These are phyloP conservation scores for Amphimedon queenslandica DNA, from an alignment of 37 sponge, comb jelly and placozoan genomes.

Conservation along the genomic window DNA sequence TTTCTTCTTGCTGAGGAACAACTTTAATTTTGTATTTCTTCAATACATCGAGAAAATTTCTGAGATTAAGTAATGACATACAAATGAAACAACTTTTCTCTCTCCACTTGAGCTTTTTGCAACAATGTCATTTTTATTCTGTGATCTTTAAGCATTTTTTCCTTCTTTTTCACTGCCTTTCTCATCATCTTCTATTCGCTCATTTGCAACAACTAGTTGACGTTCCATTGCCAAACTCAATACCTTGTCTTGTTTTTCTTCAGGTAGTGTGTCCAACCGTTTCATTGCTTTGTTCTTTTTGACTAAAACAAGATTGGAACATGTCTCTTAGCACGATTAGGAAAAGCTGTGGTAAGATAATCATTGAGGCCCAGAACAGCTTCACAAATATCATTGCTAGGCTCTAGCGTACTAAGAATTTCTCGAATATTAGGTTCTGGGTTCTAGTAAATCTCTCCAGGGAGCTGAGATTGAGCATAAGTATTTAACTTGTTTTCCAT, in stretches of 20 bases:
- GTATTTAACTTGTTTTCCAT: slow-evolving; percentile 14
- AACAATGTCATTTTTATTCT: neutral
- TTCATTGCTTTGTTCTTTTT: slow-evolving; percentile 6
- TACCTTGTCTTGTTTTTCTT: slow-evolving; percentile 9
- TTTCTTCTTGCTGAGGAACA: neutral
- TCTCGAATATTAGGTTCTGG: no score
- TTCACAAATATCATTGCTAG: slow-evolving; percentile 27
- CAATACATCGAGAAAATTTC: slow-evolving; percentile 9
- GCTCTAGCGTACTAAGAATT: slow-evolving; percentile 3
- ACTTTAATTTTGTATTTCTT: neutral
- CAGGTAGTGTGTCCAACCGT: slow-evolving; percentile 16
- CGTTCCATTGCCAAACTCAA: no score
- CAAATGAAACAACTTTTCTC: slow-evolving; percentile 10
- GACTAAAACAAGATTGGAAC: slow-evolving; percentile 22
- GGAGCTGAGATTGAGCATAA: slow-evolving; percentile 33
- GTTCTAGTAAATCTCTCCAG: slow-evolving; percentile 42
- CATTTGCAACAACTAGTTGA: slow-evolving; percentile 10
- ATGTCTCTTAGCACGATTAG: slow-evolving; percentile 20
- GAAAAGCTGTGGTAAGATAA: slow-evolving; percentile 16
- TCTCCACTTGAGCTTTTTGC: slow-evolving; percentile 8
- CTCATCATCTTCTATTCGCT: slow-evolving; percentile 4
- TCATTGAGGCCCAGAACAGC: slow-evolving; percentile 48
- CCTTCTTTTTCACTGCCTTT: neutral
- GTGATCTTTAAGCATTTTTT: no score
- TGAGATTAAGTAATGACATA: slow-evolving; percentile 16